A percentile compares a stretch with the other conserved stretches of the same genome.
These are phyloP conservation scores for Epizoanthus illoricatus DNA, from an alignment of 92 coral and sea anemone genomes.

Conservation along the genomic window DNA sequence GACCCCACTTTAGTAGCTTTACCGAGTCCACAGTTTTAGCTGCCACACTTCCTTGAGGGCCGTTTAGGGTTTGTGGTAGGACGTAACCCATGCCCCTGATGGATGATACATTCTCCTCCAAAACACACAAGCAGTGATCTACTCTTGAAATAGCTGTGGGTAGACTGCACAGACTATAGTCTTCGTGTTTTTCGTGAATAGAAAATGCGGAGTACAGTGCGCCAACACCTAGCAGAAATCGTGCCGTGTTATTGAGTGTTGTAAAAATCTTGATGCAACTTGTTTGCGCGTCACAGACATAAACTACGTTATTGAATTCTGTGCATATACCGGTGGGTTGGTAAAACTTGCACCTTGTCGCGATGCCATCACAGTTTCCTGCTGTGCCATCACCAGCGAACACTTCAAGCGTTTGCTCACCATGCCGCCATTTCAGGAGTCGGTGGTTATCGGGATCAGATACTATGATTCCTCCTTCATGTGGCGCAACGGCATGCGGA, in stretches of 20 bases:
- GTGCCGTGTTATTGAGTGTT: constrained; percentile 36
- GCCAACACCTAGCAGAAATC: constrained; percentile 13
- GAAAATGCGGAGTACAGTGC: constrained; percentile 5
- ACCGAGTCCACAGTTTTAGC: too few relatives aligned
- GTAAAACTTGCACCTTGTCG: constrained; percentile 30
- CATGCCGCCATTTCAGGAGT: constrained; percentile 42
- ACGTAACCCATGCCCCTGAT: not conserved
- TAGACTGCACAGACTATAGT: too few relatives aligned
- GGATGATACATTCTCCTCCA: constrained; percentile 12
- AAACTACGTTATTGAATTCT: constrained; percentile 23
- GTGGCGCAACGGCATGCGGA: constrained; percentile 36
- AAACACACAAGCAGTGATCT: constrained; percentile 1
- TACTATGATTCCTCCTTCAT: constrained; percentile 40
- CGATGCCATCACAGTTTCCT: constrained; percentile 50
- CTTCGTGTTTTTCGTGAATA: not conserved
- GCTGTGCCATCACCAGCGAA: constrained; percentile 40
- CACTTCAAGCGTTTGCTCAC: constrained; percentile 15
- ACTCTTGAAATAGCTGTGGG: not conserved
- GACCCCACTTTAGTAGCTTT: too few relatives aligned
- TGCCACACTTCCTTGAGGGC: too few relatives aligned
- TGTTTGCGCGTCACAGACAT: constrained; percentile 42
- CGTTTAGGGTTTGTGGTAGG: not conserved
- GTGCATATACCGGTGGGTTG: constrained; percentile 34
- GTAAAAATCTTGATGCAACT: constrained; percentile 44
- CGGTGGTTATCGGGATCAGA: constrained; percentile 43